phyloP scores from a whole-genome alignment of 2,888 invertebrate genomes.

The Drosophila greeni region DNA sequence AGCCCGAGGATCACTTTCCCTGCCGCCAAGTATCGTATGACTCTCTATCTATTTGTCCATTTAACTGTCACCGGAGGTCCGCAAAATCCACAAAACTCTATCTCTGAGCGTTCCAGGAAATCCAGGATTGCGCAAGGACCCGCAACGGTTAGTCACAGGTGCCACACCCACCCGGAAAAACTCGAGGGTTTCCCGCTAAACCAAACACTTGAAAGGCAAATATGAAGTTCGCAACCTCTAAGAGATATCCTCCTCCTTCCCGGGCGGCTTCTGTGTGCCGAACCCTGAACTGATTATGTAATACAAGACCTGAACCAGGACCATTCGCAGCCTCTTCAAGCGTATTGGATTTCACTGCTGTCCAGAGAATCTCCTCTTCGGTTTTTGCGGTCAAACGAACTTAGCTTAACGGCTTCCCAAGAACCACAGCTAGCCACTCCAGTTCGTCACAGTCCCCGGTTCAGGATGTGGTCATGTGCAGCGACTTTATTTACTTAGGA shows the following conservation, averaged over 20 bases:
- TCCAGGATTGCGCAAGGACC: slow-evolving; percentile 49
- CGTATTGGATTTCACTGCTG: slow-evolving; percentile 61
- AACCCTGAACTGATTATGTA: slow-evolving; percentile 59
- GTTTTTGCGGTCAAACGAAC: slow-evolving; percentile 62
- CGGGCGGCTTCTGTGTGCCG: slow-evolving; percentile 17
- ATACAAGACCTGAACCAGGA: slow-evolving; percentile 52
- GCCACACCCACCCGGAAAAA: slow-evolving; percentile 51
- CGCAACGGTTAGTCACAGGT: slow-evolving; percentile 66
- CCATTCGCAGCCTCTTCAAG: slow-evolving; percentile 60
- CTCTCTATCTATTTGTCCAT: slow-evolving; percentile 34
- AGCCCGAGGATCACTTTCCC: slow-evolving; percentile 59
- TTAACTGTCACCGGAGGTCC: slow-evolving; percentile 59
- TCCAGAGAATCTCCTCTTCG: neutral
- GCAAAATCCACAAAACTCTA: slow-evolving; percentile 35
- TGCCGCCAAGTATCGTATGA: slow-evolving; percentile 57
- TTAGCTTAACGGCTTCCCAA: slow-evolving; percentile 63
- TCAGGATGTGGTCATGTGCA: slow-evolving; percentile 65
- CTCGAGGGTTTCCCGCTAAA: slow-evolving; percentile 62
- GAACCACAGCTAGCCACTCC: slow-evolving; percentile 19
- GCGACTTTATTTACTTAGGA: slow-evolving; percentile 58
- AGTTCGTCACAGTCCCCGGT: slow-evolving; percentile 19
- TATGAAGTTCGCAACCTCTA: slow-evolving; percentile 55
- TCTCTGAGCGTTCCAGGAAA: slow-evolving; percentile 54
- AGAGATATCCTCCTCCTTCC: slow-evolving; percentile 9
- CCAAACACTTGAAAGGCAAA: slow-evolving; percentile 58